phyloP scores from a whole-genome alignment of 2,888 invertebrate genomes.

The Hydriomena furcata region DNA sequence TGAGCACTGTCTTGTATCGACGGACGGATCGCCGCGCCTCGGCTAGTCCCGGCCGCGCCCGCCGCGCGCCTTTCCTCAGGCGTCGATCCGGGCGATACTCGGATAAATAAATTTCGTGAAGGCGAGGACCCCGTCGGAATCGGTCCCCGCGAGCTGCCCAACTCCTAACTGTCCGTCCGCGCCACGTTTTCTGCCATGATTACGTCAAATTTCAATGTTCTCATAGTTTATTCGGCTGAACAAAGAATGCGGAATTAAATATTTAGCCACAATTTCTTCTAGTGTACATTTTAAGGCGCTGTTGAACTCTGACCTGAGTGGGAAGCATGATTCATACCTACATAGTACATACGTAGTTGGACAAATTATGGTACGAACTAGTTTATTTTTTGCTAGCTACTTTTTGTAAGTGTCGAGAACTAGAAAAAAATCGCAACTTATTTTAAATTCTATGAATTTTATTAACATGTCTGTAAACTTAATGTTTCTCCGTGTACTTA shows the following conservation, averaged over 20 bases:
- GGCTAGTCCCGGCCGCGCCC: constrained; percentile 62
- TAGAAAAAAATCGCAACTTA: constrained; percentile 25
- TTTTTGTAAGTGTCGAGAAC: constrained; percentile 10
- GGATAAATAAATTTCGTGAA: constrained; percentile 65
- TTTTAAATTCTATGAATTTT: constrained; percentile 25
- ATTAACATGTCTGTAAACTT: constrained; percentile 25
- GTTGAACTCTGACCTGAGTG: constrained; percentile 34
- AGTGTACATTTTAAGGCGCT: constrained; percentile 32
- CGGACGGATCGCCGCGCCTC: constrained; percentile 62
- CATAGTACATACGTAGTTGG: constrained; percentile 18
- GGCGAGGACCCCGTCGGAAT: constrained; percentile 53
- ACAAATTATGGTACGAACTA: constrained; percentile 33
- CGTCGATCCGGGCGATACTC: constrained; percentile 64
- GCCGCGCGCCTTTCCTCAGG: constrained; percentile 50
- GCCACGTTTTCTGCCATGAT: constrained; percentile 61
- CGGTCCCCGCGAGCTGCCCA: constrained; percentile 47
- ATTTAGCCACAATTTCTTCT: constrained; percentile 36
- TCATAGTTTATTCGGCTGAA: constrained; percentile 41
- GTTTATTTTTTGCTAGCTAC: constrained; percentile 26
- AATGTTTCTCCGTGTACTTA: constrained; percentile 2
- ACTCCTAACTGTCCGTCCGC: constrained; percentile 58
- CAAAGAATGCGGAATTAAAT: constrained; percentile 36
- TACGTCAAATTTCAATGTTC: constrained; percentile 62
- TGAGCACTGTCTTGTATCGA: constrained; percentile 78
- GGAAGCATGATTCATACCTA: constrained; percentile 31